phyloP scores from a whole-genome alignment of 2,797 vertebrate genomes.

The Florisuga fusca region DNA sequence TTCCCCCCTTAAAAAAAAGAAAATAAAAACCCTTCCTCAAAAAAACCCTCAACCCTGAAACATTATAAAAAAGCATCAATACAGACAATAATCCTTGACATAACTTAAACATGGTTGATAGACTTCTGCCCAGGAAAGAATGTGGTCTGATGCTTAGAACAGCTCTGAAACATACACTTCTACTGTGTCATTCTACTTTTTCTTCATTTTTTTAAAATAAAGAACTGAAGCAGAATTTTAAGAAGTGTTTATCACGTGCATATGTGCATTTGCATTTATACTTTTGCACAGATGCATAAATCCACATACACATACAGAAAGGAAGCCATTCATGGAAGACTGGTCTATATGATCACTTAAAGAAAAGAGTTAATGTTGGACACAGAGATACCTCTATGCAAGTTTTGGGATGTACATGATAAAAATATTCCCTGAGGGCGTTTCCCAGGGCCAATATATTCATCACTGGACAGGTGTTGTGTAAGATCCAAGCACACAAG shows the following conservation, averaged over 20 bases:
- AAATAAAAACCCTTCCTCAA: too few species aligned
- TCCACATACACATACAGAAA: background rate
- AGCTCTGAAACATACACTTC: background rate
- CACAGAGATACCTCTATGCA: background rate
- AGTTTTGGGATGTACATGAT: background rate
- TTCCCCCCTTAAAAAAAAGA: background rate
- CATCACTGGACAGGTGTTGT: background rate
- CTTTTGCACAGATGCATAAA: background rate
- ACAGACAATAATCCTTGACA: background rate
- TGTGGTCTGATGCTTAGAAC: background rate
- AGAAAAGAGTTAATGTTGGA: background rate
- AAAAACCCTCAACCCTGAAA: background rate
- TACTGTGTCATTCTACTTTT: background rate
- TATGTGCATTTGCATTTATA: background rate
- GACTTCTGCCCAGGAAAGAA: background rate
- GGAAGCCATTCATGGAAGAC: background rate
- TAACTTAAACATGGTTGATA: background rate
- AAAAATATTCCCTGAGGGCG: background rate
- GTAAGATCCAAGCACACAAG: background rate
- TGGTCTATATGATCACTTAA: background rate
- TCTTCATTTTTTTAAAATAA: background rate
- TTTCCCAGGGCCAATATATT: background rate
- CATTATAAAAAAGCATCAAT: background rate
- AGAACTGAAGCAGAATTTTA: background rate
- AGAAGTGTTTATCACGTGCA: background rate